Conservation (phyloP, 2,113 vertebrate genomes). For the Ceuthmochares aereus region DNA sequence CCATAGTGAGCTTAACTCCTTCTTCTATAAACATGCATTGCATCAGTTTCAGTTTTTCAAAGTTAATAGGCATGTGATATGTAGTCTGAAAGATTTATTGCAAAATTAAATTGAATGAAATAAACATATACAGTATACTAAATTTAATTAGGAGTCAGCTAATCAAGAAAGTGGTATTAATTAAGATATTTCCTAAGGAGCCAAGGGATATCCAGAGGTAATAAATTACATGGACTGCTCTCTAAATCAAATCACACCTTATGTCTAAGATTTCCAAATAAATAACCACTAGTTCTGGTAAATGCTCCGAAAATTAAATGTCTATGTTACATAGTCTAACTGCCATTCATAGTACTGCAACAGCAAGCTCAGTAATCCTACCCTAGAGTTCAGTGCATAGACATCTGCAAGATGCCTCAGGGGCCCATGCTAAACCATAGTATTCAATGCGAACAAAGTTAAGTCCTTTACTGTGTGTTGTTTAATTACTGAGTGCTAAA, state of each 20-base stretch:
- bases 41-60: neutral
- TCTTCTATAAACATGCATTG: neutral
- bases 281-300: neutral
- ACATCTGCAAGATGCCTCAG: neutral
- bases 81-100: neutral
- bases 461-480: neutral
- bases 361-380: neutral
- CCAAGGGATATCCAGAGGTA: neutral
- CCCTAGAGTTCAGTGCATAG: accelerated
- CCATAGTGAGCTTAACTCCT: neutral
- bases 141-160: slow-evolving; percentile 17
- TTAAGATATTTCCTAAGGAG: neutral
- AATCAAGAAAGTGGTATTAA: slow-evolving; percentile 1
- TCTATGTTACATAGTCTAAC: neutral
- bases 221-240: neutral
- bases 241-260: neutral
- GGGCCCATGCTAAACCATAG: accelerated
- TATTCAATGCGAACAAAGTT: neutral
- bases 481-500: neutral
- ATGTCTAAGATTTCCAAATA: neutral
- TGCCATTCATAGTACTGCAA: neutral
- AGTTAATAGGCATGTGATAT: neutral
- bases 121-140: neutral
- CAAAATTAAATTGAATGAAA: slow-evolving; percentile 3
- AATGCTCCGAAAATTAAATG: neutral